Evolutionary conservation across 2,797 vertebrate species (phyloP), one percentile per base, ranked within the genome.

Genomic region (Tragopan temminckii): DNA sequence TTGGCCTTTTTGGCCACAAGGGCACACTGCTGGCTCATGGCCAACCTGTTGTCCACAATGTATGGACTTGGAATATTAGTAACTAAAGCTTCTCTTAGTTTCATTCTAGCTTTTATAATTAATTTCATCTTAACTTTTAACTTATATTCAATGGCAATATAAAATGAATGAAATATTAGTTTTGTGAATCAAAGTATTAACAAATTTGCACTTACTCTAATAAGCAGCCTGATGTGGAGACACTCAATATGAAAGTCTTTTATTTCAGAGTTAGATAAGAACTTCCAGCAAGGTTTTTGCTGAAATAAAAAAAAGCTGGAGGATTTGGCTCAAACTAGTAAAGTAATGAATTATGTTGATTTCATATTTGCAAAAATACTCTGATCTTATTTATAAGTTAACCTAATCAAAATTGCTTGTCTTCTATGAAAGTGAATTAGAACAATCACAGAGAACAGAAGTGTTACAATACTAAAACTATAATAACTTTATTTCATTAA

Each of bases 261-360:
- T 46, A 15, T 61, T 84, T 90, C 27, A 69, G 55, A 45, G 21
- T 33, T 9, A 58, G 9, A 12, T 76, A 69, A 33, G 38, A 1
- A 35, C 5, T 67, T 86, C 19, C 19, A 71, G 31, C 15, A 77
- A 68, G 25, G 7, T 18, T 91, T 87, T 83, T 58, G 35, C 48
- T 80, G 68, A 55, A 79, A 31, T 80, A 64, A 55, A 79, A 31
- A 35, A 35, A 78, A 77, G 12, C 31, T 75, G 31, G 35, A 92
- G 38, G 50, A 74, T 83, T 69, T 91, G 45, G 50, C 38, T 91
- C 69, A 64, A 87, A 93, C 58, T 31, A 68, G 18, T 53, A 38
- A 87, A 85, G 75, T 78, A 71, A 89, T 53, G 29, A 93, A 89
- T 80, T 92, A 78, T 53, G 64, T 5, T 89, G 58, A 93, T 90